phyloP scores from a whole-genome alignment of 2,113 vertebrate genomes.

The Elgaria multicarinata region DNA sequence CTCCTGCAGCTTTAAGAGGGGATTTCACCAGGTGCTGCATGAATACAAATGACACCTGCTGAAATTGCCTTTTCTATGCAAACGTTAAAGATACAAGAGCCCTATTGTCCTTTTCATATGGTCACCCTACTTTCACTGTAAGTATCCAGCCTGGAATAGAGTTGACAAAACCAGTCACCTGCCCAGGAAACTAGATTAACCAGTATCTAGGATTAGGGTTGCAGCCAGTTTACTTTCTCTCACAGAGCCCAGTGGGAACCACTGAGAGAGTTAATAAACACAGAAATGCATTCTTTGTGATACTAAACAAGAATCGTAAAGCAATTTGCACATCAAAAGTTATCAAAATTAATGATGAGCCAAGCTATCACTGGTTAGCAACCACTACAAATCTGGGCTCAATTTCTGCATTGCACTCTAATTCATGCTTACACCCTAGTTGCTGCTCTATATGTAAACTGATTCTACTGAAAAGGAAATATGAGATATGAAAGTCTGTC shows the following conservation, averaged over 20 bases:
- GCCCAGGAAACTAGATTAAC: background rate
- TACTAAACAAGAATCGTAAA: background rate
- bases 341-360: background rate
- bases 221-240: background rate
- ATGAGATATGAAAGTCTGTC: background rate
- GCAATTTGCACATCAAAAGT: background rate
- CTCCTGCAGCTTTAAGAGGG: too few species aligned
- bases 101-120: too few species aligned
- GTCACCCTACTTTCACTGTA: too few species aligned
- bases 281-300: background rate
- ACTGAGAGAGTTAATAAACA: background rate
- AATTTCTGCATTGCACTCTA: background rate
- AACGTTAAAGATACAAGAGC: too few species aligned
- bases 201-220: background rate
- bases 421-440: background rate
- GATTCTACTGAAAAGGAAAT: background rate
- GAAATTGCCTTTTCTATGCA: too few species aligned
- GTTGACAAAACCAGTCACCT: background rate
- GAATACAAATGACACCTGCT: too few species aligned
- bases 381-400: background rate
- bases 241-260: background rate
- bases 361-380: background rate
- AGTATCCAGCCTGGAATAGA: background rate
- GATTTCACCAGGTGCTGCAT: too few species aligned
- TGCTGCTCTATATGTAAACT: background rate